Conservation (phyloP, 2,888 invertebrate genomes). For the Peribatodes rhomboidaria region DNA sequence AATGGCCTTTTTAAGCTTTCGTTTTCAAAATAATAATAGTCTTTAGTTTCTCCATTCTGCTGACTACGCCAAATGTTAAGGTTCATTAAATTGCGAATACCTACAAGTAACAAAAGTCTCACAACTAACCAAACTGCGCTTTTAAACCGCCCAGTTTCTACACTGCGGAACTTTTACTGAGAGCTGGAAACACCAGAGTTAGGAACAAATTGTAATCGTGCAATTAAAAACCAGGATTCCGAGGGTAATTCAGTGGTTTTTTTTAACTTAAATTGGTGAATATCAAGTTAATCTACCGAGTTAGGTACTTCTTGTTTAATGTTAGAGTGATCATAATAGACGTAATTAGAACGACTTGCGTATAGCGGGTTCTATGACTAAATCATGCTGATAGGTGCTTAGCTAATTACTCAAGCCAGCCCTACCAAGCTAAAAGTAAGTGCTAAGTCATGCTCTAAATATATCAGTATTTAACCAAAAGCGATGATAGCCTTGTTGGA, state of each 20-base stretch:
- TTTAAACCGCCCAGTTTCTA: conserved; percentile 12
- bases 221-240: conserved; percentile 28
- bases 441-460: no score
- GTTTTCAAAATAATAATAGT: no score
- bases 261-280: conserved; percentile 5
- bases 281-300: background rate
- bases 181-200: conserved; percentile 12
- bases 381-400: no score
- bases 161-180: conserved; percentile 21
- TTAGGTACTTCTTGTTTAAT: background rate
- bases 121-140: conserved; percentile 5
- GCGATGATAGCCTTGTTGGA: no score
- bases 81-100: conserved; percentile 12
- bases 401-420: background rate
- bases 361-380: background rate
- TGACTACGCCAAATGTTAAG: background rate
- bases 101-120: conserved; percentile 7
- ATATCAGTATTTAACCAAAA: no score
- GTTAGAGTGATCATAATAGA: background rate
- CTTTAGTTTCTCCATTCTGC: background rate
- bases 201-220: conserved; percentile 31
- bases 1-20: no score
- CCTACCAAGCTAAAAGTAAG: no score
- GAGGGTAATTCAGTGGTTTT: background rate
- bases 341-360: background rate